Evolutionary conservation across 2,797 vertebrate species (phyloP).

Genomic region (Psittacula echo): DNA sequence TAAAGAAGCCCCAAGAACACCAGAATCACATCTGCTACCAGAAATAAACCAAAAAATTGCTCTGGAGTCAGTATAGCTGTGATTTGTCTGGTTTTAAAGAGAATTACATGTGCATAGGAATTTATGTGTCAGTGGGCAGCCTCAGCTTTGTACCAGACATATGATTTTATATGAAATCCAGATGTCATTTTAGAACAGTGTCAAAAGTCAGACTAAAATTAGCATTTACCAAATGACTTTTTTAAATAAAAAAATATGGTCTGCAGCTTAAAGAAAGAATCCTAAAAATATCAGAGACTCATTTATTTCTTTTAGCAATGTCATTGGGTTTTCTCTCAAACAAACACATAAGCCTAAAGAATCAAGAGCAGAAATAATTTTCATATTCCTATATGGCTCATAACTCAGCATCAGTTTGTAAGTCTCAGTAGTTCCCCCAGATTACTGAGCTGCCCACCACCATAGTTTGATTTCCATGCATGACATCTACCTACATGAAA

Average conservation of each 20-base stretch:
- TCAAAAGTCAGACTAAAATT: conserved; percentile 55
- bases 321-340: not conserved
- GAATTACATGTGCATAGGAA: not conserved
- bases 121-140: conserved; percentile 30
- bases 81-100: not conserved
- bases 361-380: not conserved
- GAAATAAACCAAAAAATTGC: not conserved
- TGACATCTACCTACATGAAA: not conserved
- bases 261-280: not conserved
- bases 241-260: conserved; percentile 22
- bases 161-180: conserved; percentile 39
- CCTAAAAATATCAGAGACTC: conserved; percentile 2
- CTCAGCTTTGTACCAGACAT: conserved; percentile 46
- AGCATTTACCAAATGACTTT: not conserved
- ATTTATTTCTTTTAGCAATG: not conserved
- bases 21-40: not conserved
- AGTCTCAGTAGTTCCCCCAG: not conserved
- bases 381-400: not conserved
- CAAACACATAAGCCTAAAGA: not conserved
- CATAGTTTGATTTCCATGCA: not conserved
- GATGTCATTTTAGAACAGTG: conserved; percentile 43
- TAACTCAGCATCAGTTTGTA: not conserved
- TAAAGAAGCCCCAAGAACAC: not conserved
- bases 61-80: not conserved
- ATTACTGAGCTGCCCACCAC: not conserved